Conservation (phyloP, 2,888 invertebrate genomes). For the Dynastes grantii region DNA sequence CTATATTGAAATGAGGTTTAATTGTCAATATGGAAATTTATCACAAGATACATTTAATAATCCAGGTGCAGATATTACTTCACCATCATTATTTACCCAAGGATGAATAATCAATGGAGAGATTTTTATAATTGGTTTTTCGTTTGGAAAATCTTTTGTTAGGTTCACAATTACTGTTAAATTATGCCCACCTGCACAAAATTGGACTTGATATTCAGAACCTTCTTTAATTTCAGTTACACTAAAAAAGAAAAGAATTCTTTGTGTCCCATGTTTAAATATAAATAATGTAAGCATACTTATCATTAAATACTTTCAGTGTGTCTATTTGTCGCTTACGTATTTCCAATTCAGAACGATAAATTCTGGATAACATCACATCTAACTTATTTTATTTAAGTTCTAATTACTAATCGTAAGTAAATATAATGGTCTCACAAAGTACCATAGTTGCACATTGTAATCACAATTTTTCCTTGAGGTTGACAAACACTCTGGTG, state of each 20-base stretch:
- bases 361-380: conserved; percentile 74
- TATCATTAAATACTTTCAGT: conserved; percentile 86
- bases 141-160: conserved; percentile 82
- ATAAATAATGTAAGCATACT: conserved; percentile 71
- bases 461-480: conserved; percentile 1
- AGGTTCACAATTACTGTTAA: conserved; percentile 80
- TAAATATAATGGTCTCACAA: neutral
- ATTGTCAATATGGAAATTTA: conserved; percentile 12
- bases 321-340: conserved; percentile 86
- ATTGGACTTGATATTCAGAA: conserved; percentile 82
- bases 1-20: conserved; percentile 65
- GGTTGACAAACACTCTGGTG: conserved; percentile 12
- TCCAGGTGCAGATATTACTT: conserved; percentile 83
- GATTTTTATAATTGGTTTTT: conserved; percentile 81
- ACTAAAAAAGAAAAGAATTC: conserved; percentile 68
- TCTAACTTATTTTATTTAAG: conserved; percentile 33
- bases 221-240: conserved; percentile 82
- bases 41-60: conserved; percentile 76
- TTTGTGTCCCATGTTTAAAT: neutral
- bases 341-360: conserved; percentile 74
- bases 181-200: conserved; percentile 77
- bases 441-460: conserved; percentile 1
- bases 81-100: conserved; percentile 81
- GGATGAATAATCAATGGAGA: conserved; percentile 80
- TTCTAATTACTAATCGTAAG: conserved; percentile 2